phyloP scores from a whole-genome alignment of 1,140 invertebrate genomes.

The Scaptodrosophila lebanonensis region DNA sequence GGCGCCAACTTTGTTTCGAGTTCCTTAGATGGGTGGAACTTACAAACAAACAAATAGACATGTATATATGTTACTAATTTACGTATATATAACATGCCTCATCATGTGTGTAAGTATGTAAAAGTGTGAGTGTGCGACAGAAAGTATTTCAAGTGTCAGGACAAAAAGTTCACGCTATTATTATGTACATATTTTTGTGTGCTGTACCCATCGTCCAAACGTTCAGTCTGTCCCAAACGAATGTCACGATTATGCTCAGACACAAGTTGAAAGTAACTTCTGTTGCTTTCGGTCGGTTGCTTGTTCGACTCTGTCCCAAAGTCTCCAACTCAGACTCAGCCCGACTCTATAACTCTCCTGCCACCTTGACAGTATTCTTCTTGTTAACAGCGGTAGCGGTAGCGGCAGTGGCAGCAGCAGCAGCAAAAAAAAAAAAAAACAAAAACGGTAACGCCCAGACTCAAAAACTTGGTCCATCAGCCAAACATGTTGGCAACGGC shows the following conservation, averaged over 20 bases:
- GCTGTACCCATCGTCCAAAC: no score
- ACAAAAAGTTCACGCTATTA: constrained; percentile 13
- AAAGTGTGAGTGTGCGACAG: neutral
- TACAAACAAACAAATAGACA: neutral
- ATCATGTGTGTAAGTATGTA: constrained; percentile 1
- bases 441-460: neutral
- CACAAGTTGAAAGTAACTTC: constrained; percentile 4
- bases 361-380: no score
- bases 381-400: constrained; percentile 7
- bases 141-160: constrained; percentile 16
- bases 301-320: no score
- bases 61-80: no score
- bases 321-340: no score
- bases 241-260: neutral
- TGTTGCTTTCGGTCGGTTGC: neutral
- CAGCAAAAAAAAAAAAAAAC: neutral
- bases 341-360: no score
- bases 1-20: constrained; percentile 12
- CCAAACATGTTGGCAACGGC: neutral
- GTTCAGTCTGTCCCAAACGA: no score
- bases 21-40: neutral
- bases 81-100: neutral
- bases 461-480: constrained; percentile 14
- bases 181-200: neutral
- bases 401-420: neutral